These are phyloP conservation scores for Hylia prasina DNA, from an alignment of 2,113 vertebrate species.

Conservation along the genomic window DNA sequence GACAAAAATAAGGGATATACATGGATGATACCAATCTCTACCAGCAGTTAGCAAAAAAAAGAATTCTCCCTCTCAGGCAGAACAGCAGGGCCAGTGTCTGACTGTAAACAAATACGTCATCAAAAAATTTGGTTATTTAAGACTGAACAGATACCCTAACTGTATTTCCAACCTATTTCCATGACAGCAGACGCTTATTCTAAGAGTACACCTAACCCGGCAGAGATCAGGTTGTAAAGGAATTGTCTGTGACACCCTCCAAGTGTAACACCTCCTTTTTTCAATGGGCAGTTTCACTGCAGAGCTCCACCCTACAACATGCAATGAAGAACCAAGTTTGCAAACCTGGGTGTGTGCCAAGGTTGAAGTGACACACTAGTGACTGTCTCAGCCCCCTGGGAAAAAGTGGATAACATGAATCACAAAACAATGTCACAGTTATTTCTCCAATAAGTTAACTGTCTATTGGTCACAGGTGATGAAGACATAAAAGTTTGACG, in stretches of 20 bases:
- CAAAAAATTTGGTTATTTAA: background rate
- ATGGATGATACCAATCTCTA: background rate
- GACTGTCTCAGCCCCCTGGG: background rate
- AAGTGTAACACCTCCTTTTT: background rate
- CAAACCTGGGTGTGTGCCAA: background rate
- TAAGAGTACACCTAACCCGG: background rate
- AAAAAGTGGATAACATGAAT: constrained; percentile 19
- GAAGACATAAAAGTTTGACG: background rate
- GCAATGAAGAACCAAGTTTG: background rate
- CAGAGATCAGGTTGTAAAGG: background rate
- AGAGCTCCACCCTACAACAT: background rate
- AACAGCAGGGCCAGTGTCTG: background rate
- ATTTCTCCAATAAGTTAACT: constrained; percentile 21
- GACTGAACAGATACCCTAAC: background rate
- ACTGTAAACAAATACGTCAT: background rate
- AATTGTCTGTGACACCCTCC: background rate
- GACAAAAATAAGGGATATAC: background rate
- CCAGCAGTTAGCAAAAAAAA: background rate
- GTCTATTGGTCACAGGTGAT: background rate
- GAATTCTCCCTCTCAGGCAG: background rate
- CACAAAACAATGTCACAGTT: background rate
- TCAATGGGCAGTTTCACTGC: background rate
- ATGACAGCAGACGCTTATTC: background rate
- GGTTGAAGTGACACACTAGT: background rate
- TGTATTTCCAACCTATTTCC: background rate